A percentile compares a stretch with the other conserved stretches of the same genome.
Conservation (phyloP, 1,140 invertebrate species). For the Diachasmimorpha longicaudata region DNA sequence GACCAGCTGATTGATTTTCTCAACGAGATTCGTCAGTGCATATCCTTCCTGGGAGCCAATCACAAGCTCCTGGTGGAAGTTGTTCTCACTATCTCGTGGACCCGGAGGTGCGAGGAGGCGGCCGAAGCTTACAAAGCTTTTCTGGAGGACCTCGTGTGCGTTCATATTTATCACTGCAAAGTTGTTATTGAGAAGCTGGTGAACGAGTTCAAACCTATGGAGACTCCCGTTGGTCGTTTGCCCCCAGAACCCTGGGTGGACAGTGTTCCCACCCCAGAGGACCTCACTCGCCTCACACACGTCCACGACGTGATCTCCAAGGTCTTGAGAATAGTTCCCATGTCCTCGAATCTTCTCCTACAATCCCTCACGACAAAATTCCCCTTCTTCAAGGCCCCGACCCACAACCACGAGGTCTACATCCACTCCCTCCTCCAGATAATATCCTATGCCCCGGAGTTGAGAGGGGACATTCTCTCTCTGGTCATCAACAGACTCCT, state of each 20-base stretch:
- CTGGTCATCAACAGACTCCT: constrained; percentile 74
- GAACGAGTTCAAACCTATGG: constrained; percentile 64
- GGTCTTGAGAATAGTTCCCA: constrained; percentile 67
- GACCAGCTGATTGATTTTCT: constrained; percentile 65
- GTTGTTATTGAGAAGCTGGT: constrained; percentile 67
- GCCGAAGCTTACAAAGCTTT: constrained; percentile 67
- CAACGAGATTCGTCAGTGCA: constrained; percentile 64
- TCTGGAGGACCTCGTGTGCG: constrained; percentile 68
- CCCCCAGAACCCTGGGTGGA: constrained; percentile 45
- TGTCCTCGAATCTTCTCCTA: constrained; percentile 66
- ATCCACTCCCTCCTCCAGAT: constrained; percentile 71
- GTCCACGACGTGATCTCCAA: constrained; percentile 65
- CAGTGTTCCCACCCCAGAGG: constrained; percentile 55
- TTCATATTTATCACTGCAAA: constrained; percentile 69
- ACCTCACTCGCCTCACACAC: constrained; percentile 60
- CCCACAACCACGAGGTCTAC: constrained; percentile 68
- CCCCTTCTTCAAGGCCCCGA: constrained; percentile 70
- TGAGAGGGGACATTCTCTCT: constrained; percentile 67
- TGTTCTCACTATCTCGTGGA: constrained; percentile 68
- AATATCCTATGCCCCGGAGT: constrained; percentile 68
- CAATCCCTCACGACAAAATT: constrained; percentile 64
- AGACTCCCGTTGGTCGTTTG: constrained; percentile 24
- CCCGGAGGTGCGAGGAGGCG: constrained; percentile 55
- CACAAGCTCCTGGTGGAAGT: constrained; percentile 69
- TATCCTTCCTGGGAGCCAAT: constrained; percentile 64